These are phyloP conservation scores for Gallinago stenura DNA, from an alignment of 2,797 vertebrate genomes.

Conservation along the genomic window DNA sequence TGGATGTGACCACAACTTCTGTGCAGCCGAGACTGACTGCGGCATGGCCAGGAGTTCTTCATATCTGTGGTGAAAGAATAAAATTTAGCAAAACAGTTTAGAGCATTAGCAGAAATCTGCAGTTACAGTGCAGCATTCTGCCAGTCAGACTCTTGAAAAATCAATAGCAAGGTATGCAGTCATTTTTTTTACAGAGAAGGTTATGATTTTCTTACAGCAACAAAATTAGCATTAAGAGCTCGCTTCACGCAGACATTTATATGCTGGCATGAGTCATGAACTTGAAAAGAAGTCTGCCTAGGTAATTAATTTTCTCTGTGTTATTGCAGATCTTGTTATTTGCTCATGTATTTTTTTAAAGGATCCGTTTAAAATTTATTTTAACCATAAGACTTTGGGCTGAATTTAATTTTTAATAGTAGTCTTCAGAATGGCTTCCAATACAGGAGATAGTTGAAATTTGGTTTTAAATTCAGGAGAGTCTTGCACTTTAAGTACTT, in stretches of 20 bases:
- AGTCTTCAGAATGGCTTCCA: background rate
- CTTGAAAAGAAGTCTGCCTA: slow-evolving; percentile 56
- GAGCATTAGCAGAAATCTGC: background rate
- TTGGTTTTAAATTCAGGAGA: background rate
- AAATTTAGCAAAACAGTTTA: slow-evolving; percentile 3
- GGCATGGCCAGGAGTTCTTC: background rate
- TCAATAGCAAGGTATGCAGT: slow-evolving; percentile 21
- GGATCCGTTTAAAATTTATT: background rate
- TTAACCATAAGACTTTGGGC: background rate
- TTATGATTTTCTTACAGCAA: slow-evolving; percentile 42
- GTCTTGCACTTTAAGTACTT: background rate
- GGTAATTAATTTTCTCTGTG: slow-evolving; percentile 46
- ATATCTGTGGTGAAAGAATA: background rate
- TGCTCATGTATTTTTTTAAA: background rate
- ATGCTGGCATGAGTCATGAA: slow-evolving; percentile 66
- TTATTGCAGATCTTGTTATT: slow-evolving; percentile 38
- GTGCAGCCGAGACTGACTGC: background rate
- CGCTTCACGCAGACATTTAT: slow-evolving; percentile 38
- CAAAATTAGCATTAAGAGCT: slow-evolving; percentile 49
- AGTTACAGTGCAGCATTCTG: background rate
- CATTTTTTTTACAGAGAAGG: background rate
- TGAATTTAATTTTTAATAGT: background rate
- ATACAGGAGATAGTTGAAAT: background rate
- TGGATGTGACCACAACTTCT: background rate
- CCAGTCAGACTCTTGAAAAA: slow-evolving; percentile 41